Conservation (phyloP, 2,888 invertebrate genomes). For the Endomychus coccineus region DNA sequence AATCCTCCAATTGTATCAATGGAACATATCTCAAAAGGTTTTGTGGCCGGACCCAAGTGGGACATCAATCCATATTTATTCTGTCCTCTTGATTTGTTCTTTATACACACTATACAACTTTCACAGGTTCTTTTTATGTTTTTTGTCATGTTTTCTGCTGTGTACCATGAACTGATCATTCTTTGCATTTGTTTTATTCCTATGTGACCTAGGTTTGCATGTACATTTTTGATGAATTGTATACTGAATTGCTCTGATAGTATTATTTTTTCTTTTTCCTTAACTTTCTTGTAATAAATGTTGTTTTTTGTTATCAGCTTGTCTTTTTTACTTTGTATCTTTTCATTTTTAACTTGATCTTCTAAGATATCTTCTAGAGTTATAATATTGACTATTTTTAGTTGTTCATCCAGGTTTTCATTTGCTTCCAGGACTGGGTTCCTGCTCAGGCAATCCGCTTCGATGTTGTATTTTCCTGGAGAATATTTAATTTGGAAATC, state of each 20-base stretch:
- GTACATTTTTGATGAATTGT: too few species aligned
- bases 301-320: too few species aligned
- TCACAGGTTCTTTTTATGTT: too few species aligned
- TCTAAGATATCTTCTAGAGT: not conserved
- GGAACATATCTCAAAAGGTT: constrained; percentile 6
- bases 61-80: constrained; percentile 7
- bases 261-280: too few species aligned
- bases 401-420: not conserved
- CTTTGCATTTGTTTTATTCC: constrained; percentile 2
- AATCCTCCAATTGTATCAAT: constrained; percentile 9
- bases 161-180: not conserved
- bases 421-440: constrained; percentile 1
- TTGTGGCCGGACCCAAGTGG: constrained; percentile 5
- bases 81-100: constrained; percentile 5
- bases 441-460: constrained; percentile 18
- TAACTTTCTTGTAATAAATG: too few species aligned
- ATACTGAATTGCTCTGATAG: too few species aligned
- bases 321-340: too few species aligned
- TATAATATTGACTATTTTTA: constrained; percentile 1
- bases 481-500: constrained; percentile 21
- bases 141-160: too few species aligned
- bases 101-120: constrained; percentile 1
- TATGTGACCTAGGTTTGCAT: not conserved
- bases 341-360: too few species aligned
- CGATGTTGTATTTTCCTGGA: constrained; percentile 18